Percentiles rank a stretch among this genome's conserved stretches.
Evolutionary conservation across 2,797 vertebrate genomes (phyloP).

Genomic region (Macropus fuliginosus): DNA sequence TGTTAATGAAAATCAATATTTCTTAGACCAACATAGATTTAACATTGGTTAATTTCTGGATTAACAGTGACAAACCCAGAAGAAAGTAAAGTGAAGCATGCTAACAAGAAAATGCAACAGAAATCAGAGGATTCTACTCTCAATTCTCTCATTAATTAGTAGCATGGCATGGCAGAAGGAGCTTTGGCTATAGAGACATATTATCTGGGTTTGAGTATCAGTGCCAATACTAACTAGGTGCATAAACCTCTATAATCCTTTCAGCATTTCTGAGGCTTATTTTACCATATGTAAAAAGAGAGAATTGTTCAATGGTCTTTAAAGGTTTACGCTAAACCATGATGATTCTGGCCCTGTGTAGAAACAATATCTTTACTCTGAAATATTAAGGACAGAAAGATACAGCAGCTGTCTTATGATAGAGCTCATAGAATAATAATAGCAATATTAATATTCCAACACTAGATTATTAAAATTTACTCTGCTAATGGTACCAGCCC

Average conservation of each 20-base stretch:
- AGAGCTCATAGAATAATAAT: background rate
- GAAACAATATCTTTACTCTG: background rate
- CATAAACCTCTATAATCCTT: background rate
- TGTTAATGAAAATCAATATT: background rate
- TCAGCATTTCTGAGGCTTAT: background rate
- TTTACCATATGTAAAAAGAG: background rate
- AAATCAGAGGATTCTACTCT: background rate
- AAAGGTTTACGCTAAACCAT: background rate
- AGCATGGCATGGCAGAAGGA: background rate
- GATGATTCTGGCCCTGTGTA: background rate
- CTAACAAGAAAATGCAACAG: background rate
- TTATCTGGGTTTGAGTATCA: background rate
- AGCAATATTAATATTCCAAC: constrained; percentile 1
- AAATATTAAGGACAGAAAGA: background rate
- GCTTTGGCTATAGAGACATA: background rate
- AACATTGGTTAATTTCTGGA: background rate
- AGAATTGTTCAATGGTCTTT: background rate
- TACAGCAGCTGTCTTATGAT: background rate
- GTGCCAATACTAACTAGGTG: background rate
- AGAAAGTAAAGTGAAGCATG: background rate
- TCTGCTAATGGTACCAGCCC: background rate
- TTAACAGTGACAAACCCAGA: background rate
- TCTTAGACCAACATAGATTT: background rate
- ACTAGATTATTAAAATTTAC: background rate
- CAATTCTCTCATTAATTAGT: background rate